phyloP scores from a whole-genome alignment of 2,113 vertebrate species.

The Pedionomus torquatus region DNA sequence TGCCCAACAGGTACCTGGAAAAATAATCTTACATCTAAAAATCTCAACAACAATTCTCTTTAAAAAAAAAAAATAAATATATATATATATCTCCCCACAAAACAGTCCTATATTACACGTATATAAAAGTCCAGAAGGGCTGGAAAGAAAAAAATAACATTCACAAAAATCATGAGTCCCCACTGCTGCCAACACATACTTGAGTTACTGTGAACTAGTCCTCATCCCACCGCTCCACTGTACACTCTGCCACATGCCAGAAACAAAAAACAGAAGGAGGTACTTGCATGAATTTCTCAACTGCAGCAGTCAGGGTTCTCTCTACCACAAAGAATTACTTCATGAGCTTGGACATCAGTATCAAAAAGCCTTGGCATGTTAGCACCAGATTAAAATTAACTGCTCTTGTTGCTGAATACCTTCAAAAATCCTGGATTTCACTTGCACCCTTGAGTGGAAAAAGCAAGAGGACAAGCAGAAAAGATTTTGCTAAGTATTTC shows the following conservation, averaged over 20 bases:
- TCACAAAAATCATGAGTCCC: background rate
- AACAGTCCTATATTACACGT: too few relatives aligned
- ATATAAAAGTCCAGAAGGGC: background rate
- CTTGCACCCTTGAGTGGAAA: background rate
- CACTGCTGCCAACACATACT: background rate
- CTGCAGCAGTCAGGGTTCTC: background rate
- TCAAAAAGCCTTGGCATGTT: background rate
- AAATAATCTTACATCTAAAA: background rate
- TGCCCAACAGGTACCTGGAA: background rate
- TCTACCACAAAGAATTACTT: background rate
- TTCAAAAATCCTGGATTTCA: background rate
- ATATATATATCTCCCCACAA: too few relatives aligned
- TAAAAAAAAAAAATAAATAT: too few relatives aligned
- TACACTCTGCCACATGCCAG: background rate
- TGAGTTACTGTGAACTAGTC: fast-evolving
- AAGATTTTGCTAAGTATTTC: background rate
- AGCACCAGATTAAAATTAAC: background rate
- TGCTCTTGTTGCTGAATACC: background rate
- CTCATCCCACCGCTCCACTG: background rate
- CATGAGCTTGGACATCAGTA: background rate
- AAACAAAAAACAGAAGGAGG: background rate
- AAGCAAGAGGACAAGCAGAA: background rate
- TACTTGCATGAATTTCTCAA: background rate
- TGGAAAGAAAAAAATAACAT: background rate
- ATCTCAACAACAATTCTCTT: background rate